Evolutionary conservation across 2,888 invertebrate genomes (phyloP), one percentile per base, ranked within the genome.

Genomic region (Xylophagus ater): DNA sequence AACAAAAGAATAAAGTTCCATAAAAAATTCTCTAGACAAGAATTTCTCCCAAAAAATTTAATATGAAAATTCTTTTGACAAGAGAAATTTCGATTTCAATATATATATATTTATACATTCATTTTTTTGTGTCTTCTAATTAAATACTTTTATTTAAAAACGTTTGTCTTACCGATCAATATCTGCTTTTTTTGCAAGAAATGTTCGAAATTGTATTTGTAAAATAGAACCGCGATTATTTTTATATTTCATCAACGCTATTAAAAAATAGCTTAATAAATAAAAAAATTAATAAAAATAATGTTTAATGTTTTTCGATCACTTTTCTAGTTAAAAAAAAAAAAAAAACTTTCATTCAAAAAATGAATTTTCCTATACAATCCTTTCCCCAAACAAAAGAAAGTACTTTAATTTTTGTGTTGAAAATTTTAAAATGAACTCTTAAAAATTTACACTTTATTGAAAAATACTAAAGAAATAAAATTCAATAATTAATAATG

Each of bases 141-240:
- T n/a, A n/a, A 30, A 30, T 6, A 30, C 10, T 30, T 30, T 13
- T 14, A 30, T 30, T 17, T 7, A 44, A n/a, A n/a, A n/a, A n/a
- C n/a, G n/a, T n/a, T n/a, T n/a, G n/a, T n/a, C 47, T 35, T 42
- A 46, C 43, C 46, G 30, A 34, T 40, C 40, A 29, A 42, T 41
- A 32, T 41, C 28, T 15, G 31, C 37, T 21, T 34, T 44, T 33
- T 25, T 34, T 44, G 50, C 45, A 49, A 64, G 52, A 51, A 64
- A 63, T 52, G 64, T 64, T 49, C 64, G 58, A 48, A 62, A 65
- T 46, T 65, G 64, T 48, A 64, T 57, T 53, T 65, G 64, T 28
- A 65, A 52, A 48, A 65, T 63, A 42, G 55, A 55, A 37, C 64
- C 64, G 43, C 59, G 61, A 51, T 62, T 62, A 48, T 57, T 64